Conservation (phyloP, 2,113 vertebrate genomes). For the Forbesichthys agassizii region DNA sequence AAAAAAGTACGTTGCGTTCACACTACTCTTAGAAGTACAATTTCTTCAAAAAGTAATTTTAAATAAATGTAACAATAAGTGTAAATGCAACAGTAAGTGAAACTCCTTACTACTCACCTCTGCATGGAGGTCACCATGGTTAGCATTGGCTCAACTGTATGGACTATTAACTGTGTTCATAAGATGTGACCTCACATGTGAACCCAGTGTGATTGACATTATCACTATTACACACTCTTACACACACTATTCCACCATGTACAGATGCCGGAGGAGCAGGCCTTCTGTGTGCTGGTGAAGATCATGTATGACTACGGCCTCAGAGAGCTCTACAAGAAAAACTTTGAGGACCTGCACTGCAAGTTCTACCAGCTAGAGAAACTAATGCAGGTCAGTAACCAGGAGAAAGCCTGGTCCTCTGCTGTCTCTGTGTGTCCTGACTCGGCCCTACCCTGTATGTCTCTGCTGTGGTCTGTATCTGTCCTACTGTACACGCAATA, state of each 20-base stretch:
- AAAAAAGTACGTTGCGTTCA: too few relatives aligned
- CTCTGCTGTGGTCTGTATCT: not conserved
- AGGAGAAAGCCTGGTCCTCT: not conserved
- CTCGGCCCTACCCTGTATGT: not conserved
- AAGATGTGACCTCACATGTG: not conserved
- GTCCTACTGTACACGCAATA: too few relatives aligned
- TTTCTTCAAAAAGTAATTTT: too few relatives aligned
- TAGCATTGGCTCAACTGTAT: too few relatives aligned
- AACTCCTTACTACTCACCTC: too few relatives aligned
- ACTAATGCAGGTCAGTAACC: conserved; percentile 86
- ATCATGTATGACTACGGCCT: conserved; percentile 96
- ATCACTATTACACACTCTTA: too few relatives aligned
- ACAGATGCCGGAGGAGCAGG: conserved; percentile 99
- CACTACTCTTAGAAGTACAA: too few relatives aligned
- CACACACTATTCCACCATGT: too few relatives aligned
- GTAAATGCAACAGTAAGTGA: too few relatives aligned
- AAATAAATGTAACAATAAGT: too few relatives aligned
- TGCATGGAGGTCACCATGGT: too few relatives aligned
- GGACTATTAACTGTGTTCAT: too few relatives aligned
- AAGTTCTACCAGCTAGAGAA: conserved; percentile 98
- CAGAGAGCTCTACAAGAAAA: conserved; percentile 93
- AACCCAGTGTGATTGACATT: not conserved
- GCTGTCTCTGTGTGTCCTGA: not conserved
- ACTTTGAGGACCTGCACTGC: conserved; percentile 98
- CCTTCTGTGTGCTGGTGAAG: conserved; percentile 96